Evolutionary conservation across 2,797 vertebrate species (phyloP), one percentile per base, ranked within the genome.

Genomic region (Danio aesculapii): DNA sequence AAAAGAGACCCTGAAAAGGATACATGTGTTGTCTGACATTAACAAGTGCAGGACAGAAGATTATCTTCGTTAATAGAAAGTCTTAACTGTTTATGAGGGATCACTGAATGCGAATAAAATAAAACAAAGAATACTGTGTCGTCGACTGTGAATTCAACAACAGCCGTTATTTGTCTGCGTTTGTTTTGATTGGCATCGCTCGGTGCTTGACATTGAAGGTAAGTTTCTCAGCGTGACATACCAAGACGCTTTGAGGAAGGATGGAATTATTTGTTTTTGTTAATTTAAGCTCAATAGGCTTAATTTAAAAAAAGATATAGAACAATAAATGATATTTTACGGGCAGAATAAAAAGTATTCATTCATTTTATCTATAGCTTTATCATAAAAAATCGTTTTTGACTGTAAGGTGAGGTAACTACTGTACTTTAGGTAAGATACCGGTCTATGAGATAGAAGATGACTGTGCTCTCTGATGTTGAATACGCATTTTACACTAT

Each of bases 1-100:
- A 92, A 92, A 90, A 87, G 84, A 69, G 85, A 88, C 81, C 82
- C 85, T 75, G 82, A 74, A 82, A 70, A 0, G 30, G 57, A 21
- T 8, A 11, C 57, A 8, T 62, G 14, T 8, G 8, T 46, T 55
- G 70, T 73, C 58, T 46, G 53, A 77, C 47, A 78, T 87, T 90
- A 57, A 80, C 86, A 92, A 89, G 88, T 89, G 84, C 67, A 44
- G 63, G 12, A 39, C 43, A 16, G 41, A n/a, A 5, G 1, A 7
- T 13, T 5, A 47, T 17, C 17, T 13, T 12, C 30, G 39, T 70
- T 3, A 30, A 47, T 17, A 44, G 11, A 39, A 46, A 14, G 7
- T 14, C 8, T 13, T 58, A 70, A 8, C 50, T 69, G 8, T 69
- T 19, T 8, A 8, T 49, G 6, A 11, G 41, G 17, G 75, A 71